Conservation (phyloP, 2,888 invertebrate species). For the Lypha dubia region DNA sequence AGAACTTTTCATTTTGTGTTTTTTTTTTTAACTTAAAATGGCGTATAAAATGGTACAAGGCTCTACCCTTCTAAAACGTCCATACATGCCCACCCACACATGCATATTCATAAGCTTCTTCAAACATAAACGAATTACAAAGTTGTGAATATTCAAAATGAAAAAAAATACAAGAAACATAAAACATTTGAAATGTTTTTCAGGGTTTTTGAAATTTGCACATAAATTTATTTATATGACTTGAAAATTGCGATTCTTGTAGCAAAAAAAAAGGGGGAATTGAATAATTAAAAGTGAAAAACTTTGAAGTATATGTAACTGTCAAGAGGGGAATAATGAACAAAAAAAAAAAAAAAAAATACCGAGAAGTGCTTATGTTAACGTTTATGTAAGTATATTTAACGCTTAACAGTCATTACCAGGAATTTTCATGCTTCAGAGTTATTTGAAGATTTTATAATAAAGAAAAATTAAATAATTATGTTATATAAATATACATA, state of each 20-base stretch:
- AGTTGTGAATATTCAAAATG: conserved; percentile 47
- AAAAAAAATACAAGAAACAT: conserved; percentile 24
- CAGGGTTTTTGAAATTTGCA: conserved; percentile 36
- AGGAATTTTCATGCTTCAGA: conserved; percentile 31
- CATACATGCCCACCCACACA: not conserved
- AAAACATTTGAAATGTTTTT: conserved; percentile 53
- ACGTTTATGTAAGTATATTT: conserved; percentile 16
- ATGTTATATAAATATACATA: too few species aligned
- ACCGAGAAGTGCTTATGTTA: conserved; percentile 25
- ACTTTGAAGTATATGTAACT: conserved; percentile 49
- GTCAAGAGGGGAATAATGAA: conserved; percentile 48
- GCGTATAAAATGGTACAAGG: conserved; percentile 61
- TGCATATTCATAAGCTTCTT: not conserved
- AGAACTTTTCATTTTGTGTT: conserved; percentile 26
- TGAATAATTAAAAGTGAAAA: conserved; percentile 66
- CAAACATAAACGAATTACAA: conserved; percentile 28
- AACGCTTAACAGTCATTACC: conserved; percentile 11
- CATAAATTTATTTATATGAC: conserved; percentile 55
- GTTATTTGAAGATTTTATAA: conserved; percentile 14
- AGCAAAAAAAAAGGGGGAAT: conserved; percentile 42
- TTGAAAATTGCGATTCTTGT: conserved; percentile 48
- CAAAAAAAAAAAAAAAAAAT: not conserved
- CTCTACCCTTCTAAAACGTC: conserved; percentile 9
- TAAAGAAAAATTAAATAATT: conserved; percentile 41
- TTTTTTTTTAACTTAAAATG: conserved; percentile 52